A percentile compares a stretch with the other conserved stretches of the same genome.
These are phyloP conservation scores for Helicoverpa armigera DNA, from an alignment of 1,140 invertebrate species.

Conservation along the genomic window DNA sequence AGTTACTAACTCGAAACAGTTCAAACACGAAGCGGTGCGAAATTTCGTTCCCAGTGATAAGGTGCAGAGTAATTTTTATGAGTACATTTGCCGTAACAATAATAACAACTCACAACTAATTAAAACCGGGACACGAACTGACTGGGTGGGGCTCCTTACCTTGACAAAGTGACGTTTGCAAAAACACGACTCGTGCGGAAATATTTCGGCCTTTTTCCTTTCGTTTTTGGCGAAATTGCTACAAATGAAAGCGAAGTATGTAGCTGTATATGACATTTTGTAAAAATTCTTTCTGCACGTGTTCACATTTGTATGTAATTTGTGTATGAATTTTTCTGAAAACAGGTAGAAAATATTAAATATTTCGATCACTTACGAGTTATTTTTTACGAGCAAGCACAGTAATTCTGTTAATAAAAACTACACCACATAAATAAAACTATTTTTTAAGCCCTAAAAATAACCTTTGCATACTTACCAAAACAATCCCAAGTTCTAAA, in stretches of 20 bases:
- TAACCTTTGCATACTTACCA: too few species aligned
- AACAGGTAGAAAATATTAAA: too few species aligned
- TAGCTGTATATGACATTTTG: too few species aligned
- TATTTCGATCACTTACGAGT: too few species aligned
- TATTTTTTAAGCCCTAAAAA: too few species aligned
- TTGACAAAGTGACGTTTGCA: conserved; percentile 72
- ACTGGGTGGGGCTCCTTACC: conserved; percentile 69
- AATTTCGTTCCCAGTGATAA: conserved; percentile 72
- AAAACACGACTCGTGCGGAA: conserved; percentile 45
- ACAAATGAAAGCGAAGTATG: too few species aligned
- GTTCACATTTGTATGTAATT: too few species aligned
- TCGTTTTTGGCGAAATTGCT: background rate
- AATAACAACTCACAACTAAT: conserved; percentile 85
- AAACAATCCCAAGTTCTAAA: background rate
- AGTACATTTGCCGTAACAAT: conserved; percentile 81
- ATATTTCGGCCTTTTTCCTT: background rate
- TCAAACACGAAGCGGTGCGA: background rate
- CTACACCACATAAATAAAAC: too few species aligned
- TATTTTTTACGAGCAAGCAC: too few species aligned
- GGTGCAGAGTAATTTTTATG: conserved; percentile 81
- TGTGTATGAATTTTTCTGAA: too few species aligned
- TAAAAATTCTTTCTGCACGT: too few species aligned
- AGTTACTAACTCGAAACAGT: background rate
- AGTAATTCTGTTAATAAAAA: too few species aligned
- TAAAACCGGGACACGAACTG: conserved; percentile 78